Percentiles rank a stretch among this genome's conserved stretches.
These are phyloP conservation scores for Gryllus bimaculatus DNA, from an alignment of 1,140 invertebrate genomes.

Conservation along the genomic window DNA sequence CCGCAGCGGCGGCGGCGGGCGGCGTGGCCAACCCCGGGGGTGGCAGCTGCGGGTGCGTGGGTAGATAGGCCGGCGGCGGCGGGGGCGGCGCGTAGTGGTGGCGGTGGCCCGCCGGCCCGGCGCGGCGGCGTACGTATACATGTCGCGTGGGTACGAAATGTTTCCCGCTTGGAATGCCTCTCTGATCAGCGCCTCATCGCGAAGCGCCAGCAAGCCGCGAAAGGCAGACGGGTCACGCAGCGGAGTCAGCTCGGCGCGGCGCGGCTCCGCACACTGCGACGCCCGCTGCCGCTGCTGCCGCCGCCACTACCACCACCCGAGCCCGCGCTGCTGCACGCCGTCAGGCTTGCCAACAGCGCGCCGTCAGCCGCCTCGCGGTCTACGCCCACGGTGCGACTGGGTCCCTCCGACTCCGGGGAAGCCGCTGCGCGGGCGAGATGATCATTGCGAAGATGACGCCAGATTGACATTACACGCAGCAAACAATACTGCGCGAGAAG, in stretches of 20 bases:
- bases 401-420: too few species aligned
- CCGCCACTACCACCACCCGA: neutral
- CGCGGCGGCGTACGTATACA: slow-evolving; percentile 45
- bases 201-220: slow-evolving; percentile 11
- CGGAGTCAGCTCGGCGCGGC: neutral
- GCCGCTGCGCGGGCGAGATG: too few species aligned
- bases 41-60: slow-evolving; percentile 33
- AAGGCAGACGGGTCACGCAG: slow-evolving; percentile 20
- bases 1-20: slow-evolving; percentile 25
- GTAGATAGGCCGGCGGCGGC: slow-evolving; percentile 34
- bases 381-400: neutral
- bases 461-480: too few species aligned
- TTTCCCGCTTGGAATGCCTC: neutral
- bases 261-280: neutral
- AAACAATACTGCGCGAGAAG: too few species aligned
- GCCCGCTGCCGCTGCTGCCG: slow-evolving; percentile 6
- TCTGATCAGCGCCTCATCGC: slow-evolving; percentile 22
- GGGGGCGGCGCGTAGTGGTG: slow-evolving; percentile 43
- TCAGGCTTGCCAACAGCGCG: neutral
- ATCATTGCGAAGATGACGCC: too few species aligned
- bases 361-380: neutral
- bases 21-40: slow-evolving; percentile 31
- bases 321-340: neutral
- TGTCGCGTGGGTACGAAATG: slow-evolving; percentile 24
- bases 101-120: slow-evolving; percentile 35